Conservation (phyloP, 2,888 invertebrate species). For the Calliphora vomitoria region DNA sequence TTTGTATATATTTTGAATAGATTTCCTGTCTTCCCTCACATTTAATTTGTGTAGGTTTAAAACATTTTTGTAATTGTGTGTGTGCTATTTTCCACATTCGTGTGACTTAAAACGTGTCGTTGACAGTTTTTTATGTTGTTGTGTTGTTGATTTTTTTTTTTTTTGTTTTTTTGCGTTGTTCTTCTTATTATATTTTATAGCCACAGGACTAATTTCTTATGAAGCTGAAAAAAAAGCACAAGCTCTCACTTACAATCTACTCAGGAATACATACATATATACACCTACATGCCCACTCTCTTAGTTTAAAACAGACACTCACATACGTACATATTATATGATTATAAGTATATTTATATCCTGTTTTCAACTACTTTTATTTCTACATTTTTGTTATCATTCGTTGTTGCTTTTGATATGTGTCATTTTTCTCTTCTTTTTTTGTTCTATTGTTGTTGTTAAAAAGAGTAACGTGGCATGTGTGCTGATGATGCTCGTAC, state of each 20-base stretch:
- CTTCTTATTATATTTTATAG: slow-evolving; percentile 53
- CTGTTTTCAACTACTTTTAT: slow-evolving; percentile 38
- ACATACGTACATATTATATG: background rate
- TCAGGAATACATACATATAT: slow-evolving; percentile 28
- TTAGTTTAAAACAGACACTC: background rate
- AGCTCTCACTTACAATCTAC: slow-evolving; percentile 38
- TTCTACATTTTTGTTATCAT: background rate
- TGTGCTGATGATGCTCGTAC: slow-evolving; percentile 22
- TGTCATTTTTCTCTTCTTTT: slow-evolving; percentile 32
- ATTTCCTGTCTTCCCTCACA: slow-evolving; percentile 44
- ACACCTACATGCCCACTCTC: slow-evolving; percentile 28
- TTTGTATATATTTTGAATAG: slow-evolving; percentile 36
- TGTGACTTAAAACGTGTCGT: slow-evolving; percentile 69
- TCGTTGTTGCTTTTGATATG: slow-evolving; percentile 27
- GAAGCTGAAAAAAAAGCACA: slow-evolving; percentile 47
- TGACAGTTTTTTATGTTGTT: slow-evolving; percentile 74
- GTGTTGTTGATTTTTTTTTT: background rate
- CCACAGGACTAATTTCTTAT: slow-evolving; percentile 74
- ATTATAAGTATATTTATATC: background rate
- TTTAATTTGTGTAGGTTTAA: slow-evolving; percentile 52
- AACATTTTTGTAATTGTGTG: slow-evolving; percentile 27
- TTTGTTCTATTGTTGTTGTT: slow-evolving; percentile 28
- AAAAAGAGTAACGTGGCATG: slow-evolving; percentile 17
- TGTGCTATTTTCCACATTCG: slow-evolving; percentile 64
- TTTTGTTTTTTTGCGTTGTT: background rate